Evolutionary conservation across 2,797 vertebrate species (phyloP), one percentile per base, ranked within the genome.

Genomic region (Nannoperca obscura): DNA sequence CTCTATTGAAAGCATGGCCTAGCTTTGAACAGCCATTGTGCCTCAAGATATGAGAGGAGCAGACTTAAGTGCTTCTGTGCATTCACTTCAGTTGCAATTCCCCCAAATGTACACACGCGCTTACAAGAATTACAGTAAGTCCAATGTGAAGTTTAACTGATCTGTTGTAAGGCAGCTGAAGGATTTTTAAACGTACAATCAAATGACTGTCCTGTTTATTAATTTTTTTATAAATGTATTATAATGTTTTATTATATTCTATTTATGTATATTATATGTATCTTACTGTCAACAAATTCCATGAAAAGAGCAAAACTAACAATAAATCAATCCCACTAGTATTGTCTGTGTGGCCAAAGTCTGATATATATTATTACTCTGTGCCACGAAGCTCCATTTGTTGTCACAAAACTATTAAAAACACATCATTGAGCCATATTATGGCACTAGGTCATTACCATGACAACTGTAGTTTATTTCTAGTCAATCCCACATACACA

Each of bases 11-110:
- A 71, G 86, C 79, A 90, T 94, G 87, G 84, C 86, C 92, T 81
- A 87, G 63, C 91, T 82, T 90, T 92, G 91, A 91, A 68, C 55
- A 82, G 77, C 79, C 89, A 67, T 85, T 93, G 68, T 87, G 83
- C 86, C 89, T 83, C 72, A 22, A 91, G 89, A 94, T 91, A 93
- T 54, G 80, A 83, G 78, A 80, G 78, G 58, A 79, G 79, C 84
- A 27, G 63, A 80, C 80, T 88, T 82, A 91, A 87, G 88, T 90
- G 84, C 80, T 53, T 82, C 68, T 81, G 82, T 83, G 74, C 67
- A 72, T 85, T 78, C 87, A 83, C 86, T 86, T 83, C 84, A 84
- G 49, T 66, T 38, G 46, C 55, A 81, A 60, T 76, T 76, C 42
- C 24, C 24, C n/a, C 32, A 63, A 80, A 83, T 81, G 64, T 68